Percentiles rank a stretch among this genome's conserved stretches.
Evolutionary conservation across 2,113 vertebrate species (phyloP).

Genomic region (Copsychus sechellarum): DNA sequence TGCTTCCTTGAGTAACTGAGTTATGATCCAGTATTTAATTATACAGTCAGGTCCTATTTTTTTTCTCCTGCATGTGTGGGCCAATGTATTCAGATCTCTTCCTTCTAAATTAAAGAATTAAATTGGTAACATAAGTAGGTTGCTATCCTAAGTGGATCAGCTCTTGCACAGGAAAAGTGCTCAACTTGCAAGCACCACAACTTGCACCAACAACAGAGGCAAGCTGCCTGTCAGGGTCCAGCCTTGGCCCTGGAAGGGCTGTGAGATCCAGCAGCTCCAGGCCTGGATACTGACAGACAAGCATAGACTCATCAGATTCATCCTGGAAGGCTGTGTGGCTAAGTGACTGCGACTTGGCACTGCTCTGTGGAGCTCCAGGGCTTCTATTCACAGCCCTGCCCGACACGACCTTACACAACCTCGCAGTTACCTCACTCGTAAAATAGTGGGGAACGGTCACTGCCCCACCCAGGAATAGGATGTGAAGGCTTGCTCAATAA

Average conservation of each 20-base stretch:
- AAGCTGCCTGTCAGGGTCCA: background rate
- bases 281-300: background rate
- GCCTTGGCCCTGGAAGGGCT: background rate
- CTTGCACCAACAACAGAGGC: background rate
- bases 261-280: background rate
- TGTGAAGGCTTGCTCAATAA: slow-evolving; percentile 26
- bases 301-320: background rate
- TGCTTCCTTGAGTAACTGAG: slow-evolving; percentile 58
- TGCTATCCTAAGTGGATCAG: slow-evolving; percentile 31
- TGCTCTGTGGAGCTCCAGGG: background rate
- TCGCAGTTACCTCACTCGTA: background rate
- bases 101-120: slow-evolving; percentile 57
- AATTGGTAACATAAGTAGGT: slow-evolving; percentile 36
- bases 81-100: slow-evolving; percentile 42
- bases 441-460: slow-evolving; percentile 50
- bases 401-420: slow-evolving; percentile 45
- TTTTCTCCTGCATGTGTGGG: slow-evolving; percentile 3
- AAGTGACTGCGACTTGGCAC: slow-evolving; percentile 64
- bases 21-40: slow-evolving; percentile 63
- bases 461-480: slow-evolving; percentile 55
- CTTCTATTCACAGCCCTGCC: slow-evolving; percentile 61
- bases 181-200: background rate
- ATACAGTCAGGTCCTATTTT: slow-evolving; percentile 56
- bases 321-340: slow-evolving; percentile 63
- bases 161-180: background rate